These are phyloP conservation scores for Pseudorhiza aurosa DNA, from an alignment of 30 jellyfish, hydroid and myxozoan genomes.

Conservation along the genomic window DNA sequence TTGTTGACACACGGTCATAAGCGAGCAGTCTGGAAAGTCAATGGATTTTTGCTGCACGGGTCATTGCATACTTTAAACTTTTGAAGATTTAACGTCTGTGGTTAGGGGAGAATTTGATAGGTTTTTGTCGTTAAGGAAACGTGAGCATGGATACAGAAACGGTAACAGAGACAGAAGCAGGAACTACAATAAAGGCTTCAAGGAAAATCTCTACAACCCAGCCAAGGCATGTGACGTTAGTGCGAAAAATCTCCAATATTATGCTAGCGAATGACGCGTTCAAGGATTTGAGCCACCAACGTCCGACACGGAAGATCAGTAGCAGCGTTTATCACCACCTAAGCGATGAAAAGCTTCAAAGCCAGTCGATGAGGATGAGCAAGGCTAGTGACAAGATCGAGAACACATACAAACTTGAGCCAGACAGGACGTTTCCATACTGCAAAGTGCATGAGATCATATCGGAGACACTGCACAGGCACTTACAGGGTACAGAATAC, in stretches of 20 bases:
- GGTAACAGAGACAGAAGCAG: conserved; percentile 4
- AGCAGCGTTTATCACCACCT: not conserved
- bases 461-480: conserved; percentile 32
- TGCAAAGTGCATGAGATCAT: conserved; percentile 40
- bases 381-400: conserved; percentile 14
- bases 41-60: not conserved
- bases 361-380: not conserved
- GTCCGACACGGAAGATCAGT: conserved; percentile 40
- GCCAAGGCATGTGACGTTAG: conserved; percentile 25
- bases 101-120: not conserved
- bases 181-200: conserved; percentile 13
- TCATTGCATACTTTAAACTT: not conserved
- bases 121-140: conserved; percentile 57
- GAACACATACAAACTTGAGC: conserved; percentile 65
- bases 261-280: conserved; percentile 42
- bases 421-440: conserved; percentile 58
- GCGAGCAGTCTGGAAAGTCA: too few relatives aligned
- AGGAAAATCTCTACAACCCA: conserved; percentile 16
- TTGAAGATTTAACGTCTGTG: not conserved
- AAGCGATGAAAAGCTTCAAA: not conserved
- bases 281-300: conserved; percentile 34
- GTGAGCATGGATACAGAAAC: conserved; percentile 58
- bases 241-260: conserved; percentile 44
- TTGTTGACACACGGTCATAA: too few relatives aligned
- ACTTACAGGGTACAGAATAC: conserved; percentile 40